Conservation (phyloP, 2,888 invertebrate genomes). For the Ophion slaviceki region DNA sequence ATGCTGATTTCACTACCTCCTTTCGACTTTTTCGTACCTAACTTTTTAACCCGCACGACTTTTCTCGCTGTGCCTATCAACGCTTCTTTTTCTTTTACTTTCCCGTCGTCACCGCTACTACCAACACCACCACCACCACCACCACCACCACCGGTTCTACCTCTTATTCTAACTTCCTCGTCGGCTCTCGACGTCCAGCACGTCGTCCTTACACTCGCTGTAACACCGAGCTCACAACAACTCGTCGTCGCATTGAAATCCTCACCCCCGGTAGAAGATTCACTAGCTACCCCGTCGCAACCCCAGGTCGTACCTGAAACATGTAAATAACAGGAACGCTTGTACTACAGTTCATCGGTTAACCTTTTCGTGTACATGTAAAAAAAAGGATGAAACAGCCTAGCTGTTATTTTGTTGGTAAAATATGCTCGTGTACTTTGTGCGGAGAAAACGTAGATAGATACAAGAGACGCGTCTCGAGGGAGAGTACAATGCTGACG, state of each 20-base stretch:
- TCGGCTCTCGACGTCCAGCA: slow-evolving; percentile 58
- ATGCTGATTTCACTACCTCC: slow-evolving; percentile 53
- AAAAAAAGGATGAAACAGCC: not conserved
- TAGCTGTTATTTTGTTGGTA: slow-evolving; percentile 19
- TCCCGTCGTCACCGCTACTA: slow-evolving; percentile 43
- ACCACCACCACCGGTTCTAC: slow-evolving; percentile 58
- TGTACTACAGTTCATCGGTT: slow-evolving; percentile 7
- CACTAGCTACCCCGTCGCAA: slow-evolving; percentile 81
- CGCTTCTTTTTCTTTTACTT: slow-evolving; percentile 42
- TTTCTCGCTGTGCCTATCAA: slow-evolving; percentile 30
- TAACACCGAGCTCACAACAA: slow-evolving; percentile 47
- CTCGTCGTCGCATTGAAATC: slow-evolving; percentile 61
- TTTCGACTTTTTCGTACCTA: slow-evolving; percentile 68
- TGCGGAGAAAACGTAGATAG: slow-evolving; percentile 48
- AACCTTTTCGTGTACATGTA: slow-evolving; percentile 23
- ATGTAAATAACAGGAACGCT: slow-evolving; percentile 45
- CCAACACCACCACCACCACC: slow-evolving; percentile 52
- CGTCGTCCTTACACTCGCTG: slow-evolving; percentile 55
- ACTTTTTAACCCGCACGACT: slow-evolving; percentile 29
- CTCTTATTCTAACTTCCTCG: slow-evolving; percentile 64
- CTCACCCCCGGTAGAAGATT: slow-evolving; percentile 75
- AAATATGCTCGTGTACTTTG: slow-evolving; percentile 13
- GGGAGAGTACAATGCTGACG: slow-evolving; percentile 58
- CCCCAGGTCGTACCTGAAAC: slow-evolving; percentile 82
- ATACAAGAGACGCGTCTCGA: slow-evolving; percentile 44